A percentile compares a stretch with the other conserved stretches of the same genome.
These are phyloP conservation scores for Heliocidaris erythrogramma DNA, from an alignment of 35 echinoderm and acorn worm species.

Conservation along the genomic window DNA sequence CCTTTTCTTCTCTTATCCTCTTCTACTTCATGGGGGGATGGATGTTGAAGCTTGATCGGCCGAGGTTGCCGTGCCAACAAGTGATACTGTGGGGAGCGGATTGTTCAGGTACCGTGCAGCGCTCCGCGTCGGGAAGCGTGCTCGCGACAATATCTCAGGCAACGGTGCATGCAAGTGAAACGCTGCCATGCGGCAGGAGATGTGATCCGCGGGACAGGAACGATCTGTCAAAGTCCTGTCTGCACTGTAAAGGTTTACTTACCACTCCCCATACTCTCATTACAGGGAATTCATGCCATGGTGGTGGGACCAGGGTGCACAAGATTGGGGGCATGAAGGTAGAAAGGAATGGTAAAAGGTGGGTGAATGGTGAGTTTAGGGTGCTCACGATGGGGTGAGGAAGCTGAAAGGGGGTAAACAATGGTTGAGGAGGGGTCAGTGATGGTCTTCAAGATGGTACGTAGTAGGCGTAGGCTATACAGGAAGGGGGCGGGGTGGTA, in stretches of 20 bases:
- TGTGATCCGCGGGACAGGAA: not conserved
- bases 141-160: constrained; percentile 49
- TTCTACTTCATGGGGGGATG: not conserved
- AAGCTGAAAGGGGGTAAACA: no score
- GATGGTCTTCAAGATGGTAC: no score
- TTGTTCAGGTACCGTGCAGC: constrained; percentile 12
- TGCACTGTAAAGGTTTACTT: constrained; percentile 7
- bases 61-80: constrained; percentile 24
- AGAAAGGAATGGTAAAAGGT: no score
- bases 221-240: constrained; percentile 24
- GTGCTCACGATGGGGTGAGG: no score
- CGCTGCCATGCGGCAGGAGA: constrained; percentile 10
- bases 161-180: constrained; percentile 42
- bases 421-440: no score
- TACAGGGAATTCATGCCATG: not conserved
- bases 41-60: not conserved
- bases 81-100: constrained; percentile 29
- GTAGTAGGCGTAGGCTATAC: no score
- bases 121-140: constrained; percentile 14
- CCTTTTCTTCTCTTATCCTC: not conserved
- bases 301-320: not conserved
- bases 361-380: no score
- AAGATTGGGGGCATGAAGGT: not conserved
- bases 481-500: no score
- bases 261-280: not conserved